These are phyloP conservation scores for Pao palembangensis DNA, from an alignment of 2,113 vertebrate species.

Conservation along the genomic window DNA sequence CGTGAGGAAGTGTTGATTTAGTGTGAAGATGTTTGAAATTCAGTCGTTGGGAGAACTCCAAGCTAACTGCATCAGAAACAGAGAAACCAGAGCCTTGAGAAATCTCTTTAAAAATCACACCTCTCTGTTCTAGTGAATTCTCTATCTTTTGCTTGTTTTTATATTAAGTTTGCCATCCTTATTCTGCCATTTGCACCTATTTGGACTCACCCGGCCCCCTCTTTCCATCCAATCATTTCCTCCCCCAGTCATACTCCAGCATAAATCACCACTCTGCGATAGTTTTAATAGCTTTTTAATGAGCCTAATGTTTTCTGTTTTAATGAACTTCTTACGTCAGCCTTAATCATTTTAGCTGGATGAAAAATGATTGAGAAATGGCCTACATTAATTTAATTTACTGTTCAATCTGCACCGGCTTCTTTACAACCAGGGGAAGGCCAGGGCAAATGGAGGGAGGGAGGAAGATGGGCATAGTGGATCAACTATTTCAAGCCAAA, in stretches of 20 bases:
- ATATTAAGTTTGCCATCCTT: slow-evolving; percentile 39
- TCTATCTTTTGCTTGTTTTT: slow-evolving; percentile 19
- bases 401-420: slow-evolving; percentile 80
- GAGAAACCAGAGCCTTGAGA: slow-evolving; percentile 26
- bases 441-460: slow-evolving; percentile 17
- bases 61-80: slow-evolving; percentile 12
- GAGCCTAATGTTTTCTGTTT: slow-evolving; percentile 92
- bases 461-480: slow-evolving; percentile 7
- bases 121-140: slow-evolving; percentile 8
- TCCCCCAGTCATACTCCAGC: slow-evolving; percentile 67
- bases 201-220: slow-evolving; percentile 37
- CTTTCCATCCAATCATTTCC: slow-evolving; percentile 58
- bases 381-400: slow-evolving; percentile 89
- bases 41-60: not conserved
- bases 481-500: slow-evolving; percentile 2
- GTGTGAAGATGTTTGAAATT: slow-evolving; percentile 38
- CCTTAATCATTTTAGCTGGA: slow-evolving; percentile 89
- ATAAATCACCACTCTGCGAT: slow-evolving; percentile 85
- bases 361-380: slow-evolving; percentile 89
- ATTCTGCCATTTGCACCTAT: slow-evolving; percentile 42
- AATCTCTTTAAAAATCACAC: slow-evolving; percentile 26
- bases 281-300: slow-evolving; percentile 97
- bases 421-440: slow-evolving; percentile 63
- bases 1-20: slow-evolving; percentile 52
- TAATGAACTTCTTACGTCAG: slow-evolving; percentile 92